Percentiles rank a stretch among this genome's conserved stretches.
phyloP scores from a whole-genome alignment of 2,113 vertebrate species.

The Antechinus stuartii region DNA sequence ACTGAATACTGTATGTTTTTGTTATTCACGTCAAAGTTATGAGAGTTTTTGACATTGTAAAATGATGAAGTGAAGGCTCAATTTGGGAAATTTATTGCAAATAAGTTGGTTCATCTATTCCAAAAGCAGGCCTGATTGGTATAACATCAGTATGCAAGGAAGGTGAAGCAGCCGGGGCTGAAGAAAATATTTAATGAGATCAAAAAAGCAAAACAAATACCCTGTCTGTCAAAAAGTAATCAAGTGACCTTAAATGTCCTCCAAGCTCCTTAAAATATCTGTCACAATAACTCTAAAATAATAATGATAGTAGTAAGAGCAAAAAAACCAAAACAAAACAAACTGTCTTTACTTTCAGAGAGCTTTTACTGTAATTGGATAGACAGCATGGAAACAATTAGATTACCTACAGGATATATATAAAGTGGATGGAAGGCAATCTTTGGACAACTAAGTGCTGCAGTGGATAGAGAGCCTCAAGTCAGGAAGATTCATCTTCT shows the following conservation, averaged over 20 bases:
- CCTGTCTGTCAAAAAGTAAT: constrained; percentile 25
- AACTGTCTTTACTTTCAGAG: too few species aligned
- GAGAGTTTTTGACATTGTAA: constrained; percentile 8
- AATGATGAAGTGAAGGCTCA: background rate
- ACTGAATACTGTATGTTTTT: background rate
- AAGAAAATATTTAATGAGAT: background rate
- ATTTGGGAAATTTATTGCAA: background rate
- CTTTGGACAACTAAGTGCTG: too few species aligned
- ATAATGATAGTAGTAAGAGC: too few species aligned
- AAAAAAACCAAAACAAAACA: too few species aligned
- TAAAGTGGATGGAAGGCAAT: too few species aligned
- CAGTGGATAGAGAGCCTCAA: too few species aligned
- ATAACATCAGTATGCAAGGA: background rate
- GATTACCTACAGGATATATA: too few species aligned
- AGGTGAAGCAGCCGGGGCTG: background rate
- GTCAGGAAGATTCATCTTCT: too few species aligned
- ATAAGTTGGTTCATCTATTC: background rate
- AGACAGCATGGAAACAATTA: too few species aligned
- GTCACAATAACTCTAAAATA: background rate
- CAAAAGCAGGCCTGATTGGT: background rate
- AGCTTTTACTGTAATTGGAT: too few species aligned
- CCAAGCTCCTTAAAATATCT: constrained; percentile 9
- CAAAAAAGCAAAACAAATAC: background rate
- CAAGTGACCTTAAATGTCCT: constrained; percentile 1
- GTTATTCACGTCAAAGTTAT: background rate